These are phyloP conservation scores for Amblyjoppa proteus DNA, from an alignment of 2,888 invertebrate species.

Conservation along the genomic window DNA sequence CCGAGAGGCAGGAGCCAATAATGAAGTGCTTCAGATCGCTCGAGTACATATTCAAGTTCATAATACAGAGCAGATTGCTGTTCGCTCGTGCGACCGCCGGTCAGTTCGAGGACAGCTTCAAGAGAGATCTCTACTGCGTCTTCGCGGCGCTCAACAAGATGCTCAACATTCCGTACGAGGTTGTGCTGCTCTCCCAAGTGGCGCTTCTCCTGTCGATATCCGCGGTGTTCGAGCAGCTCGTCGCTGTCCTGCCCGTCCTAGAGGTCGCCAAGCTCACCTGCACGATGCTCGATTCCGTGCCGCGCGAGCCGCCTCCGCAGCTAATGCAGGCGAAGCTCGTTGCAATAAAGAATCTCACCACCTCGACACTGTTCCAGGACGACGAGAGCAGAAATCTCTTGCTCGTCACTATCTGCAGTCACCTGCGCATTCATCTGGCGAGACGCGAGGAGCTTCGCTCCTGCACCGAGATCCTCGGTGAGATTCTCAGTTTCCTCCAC, in stretches of 20 bases:
- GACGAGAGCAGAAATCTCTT: constrained; percentile 94
- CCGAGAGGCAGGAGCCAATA: constrained; percentile 95
- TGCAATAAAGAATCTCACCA: constrained; percentile 93
- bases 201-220: constrained; percentile 93
- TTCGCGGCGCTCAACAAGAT: constrained; percentile 93
- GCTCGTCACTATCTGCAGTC: constrained; percentile 93
- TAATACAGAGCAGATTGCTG: constrained; percentile 94
- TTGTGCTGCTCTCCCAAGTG: constrained; percentile 92
- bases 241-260: constrained; percentile 90
- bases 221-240: constrained; percentile 93
- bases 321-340: constrained; percentile 93
- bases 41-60: constrained; percentile 96
- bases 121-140: constrained; percentile 92
- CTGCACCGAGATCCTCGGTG: constrained; percentile 95
- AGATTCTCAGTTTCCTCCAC: constrained; percentile 90
- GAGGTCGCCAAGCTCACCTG: constrained; percentile 93
- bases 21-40: constrained; percentile 95
- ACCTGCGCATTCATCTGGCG: constrained; percentile 93
- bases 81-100: constrained; percentile 95
- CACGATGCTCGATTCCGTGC: constrained; percentile 92
- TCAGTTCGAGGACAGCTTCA: constrained; percentile 95
- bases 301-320: constrained; percentile 89
- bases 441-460: constrained; percentile 93
- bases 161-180: constrained; percentile 90
- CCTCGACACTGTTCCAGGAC: constrained; percentile 90